Conservation (phyloP, 2,888 invertebrate species). For the Crepidodera aurea region DNA sequence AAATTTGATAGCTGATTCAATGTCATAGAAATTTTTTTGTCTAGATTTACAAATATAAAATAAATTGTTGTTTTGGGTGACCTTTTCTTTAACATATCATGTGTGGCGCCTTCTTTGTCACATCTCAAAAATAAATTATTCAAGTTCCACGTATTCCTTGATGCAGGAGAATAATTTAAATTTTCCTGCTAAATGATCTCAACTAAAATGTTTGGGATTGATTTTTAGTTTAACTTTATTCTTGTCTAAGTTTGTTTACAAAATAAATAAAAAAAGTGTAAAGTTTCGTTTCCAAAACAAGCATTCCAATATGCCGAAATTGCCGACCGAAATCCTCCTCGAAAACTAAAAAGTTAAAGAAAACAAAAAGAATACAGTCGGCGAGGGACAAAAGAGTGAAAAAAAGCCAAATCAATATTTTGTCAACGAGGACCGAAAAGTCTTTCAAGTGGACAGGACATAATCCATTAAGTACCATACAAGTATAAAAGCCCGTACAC, state of each 20-base stretch:
- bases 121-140: too few species aligned
- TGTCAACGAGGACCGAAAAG: constrained; percentile 42
- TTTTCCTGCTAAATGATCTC: too few species aligned
- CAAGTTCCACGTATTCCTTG: too few species aligned
- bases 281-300: not conserved
- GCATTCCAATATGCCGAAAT: constrained; percentile 8
- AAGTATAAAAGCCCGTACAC: constrained; percentile 46
- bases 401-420: constrained; percentile 43
- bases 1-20: too few species aligned
- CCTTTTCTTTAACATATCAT: too few species aligned
- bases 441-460: constrained; percentile 44
- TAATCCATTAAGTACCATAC: constrained; percentile 47
- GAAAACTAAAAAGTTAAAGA: constrained; percentile 10
- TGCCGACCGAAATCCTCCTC: constrained; percentile 10
- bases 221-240: too few species aligned
- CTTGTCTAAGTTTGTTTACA: not conserved
- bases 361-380: constrained; percentile 34
- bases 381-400: constrained; percentile 36
- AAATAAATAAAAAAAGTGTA: not conserved
- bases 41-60: too few species aligned
- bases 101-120: too few species aligned
- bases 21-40: too few species aligned
- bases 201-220: too few species aligned
- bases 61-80: too few species aligned
- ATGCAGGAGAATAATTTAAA: too few species aligned